Conservation (phyloP, 2,888 invertebrate genomes). For the Lamproptera curius region DNA sequence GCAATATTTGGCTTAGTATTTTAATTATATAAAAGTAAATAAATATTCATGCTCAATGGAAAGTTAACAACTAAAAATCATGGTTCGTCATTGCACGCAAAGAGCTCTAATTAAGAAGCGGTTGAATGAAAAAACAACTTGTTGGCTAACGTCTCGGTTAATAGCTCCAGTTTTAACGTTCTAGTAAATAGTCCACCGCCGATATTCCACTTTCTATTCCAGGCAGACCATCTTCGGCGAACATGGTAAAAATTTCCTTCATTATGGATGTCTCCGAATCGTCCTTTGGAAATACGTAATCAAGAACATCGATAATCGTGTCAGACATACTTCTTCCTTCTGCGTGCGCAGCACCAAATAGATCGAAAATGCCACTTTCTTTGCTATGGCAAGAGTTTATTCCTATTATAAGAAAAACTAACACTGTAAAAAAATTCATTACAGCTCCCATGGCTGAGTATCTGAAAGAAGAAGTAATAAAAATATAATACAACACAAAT, state of each 20-base stretch:
- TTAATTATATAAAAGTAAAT: conserved; percentile 8
- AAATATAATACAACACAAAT: too few species aligned
- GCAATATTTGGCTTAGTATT: conserved; percentile 14
- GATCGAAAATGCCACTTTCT: conserved; percentile 29
- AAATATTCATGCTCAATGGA: background rate
- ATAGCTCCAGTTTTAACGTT: conserved; percentile 17
- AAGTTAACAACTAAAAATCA: background rate
- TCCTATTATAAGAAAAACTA: conserved; percentile 27
- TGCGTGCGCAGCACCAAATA: conserved; percentile 25
- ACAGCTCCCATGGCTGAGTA: conserved; percentile 31
- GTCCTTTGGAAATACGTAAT: conserved; percentile 56
- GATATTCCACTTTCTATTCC: conserved; percentile 30
- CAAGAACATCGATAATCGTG: conserved; percentile 48
- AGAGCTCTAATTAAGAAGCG: conserved; percentile 8
- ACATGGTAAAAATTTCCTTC: conserved; percentile 52
- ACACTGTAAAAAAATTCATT: conserved; percentile 24
- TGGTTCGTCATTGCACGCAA: too few species aligned
- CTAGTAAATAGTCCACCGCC: conserved; percentile 35
- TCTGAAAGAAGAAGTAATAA: conserved; percentile 36
- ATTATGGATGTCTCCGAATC: conserved; percentile 52
- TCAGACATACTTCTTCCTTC: conserved; percentile 50
- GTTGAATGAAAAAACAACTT: conserved; percentile 19
- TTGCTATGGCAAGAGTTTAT: conserved; percentile 32
- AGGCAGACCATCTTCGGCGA: conserved; percentile 39
- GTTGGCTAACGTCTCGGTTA: conserved; percentile 22